Conservation (phyloP, 2,797 vertebrate genomes). For the Capromys pilorides region DNA sequence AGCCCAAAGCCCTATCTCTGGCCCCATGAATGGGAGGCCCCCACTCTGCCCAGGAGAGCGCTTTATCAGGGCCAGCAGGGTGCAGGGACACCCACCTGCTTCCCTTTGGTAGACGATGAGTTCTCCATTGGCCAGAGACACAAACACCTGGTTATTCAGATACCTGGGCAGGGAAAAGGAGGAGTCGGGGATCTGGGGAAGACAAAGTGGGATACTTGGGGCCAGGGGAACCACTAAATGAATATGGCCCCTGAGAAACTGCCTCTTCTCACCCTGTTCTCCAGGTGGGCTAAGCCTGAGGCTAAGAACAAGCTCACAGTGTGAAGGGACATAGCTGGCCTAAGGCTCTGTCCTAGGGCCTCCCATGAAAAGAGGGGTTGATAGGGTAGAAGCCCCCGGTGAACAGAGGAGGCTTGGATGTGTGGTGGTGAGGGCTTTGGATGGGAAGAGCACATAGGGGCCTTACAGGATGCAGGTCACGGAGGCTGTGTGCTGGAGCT, state of each 20-base stretch:
- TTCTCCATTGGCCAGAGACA: conserved; percentile 96
- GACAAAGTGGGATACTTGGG: neutral
- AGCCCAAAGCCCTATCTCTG: neutral
- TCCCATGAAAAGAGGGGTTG: neutral
- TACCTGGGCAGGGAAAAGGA: conserved; percentile 86
- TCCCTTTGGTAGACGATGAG: conserved; percentile 97
- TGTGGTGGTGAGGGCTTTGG: neutral
- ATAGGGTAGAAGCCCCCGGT: neutral
- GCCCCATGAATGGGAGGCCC: neutral
- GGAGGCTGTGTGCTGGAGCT: conserved; percentile 95
- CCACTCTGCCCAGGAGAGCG: neutral
- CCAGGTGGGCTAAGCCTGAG: neutral
- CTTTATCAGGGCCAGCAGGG: neutral
- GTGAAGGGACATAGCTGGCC: neutral
- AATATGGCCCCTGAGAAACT: neutral
- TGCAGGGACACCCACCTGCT: conserved; percentile 88
- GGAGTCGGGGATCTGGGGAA: neutral
- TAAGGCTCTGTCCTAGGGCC: neutral
- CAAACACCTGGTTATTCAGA: conserved; percentile 97
- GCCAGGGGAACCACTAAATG: neutral
- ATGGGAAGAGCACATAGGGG: neutral
- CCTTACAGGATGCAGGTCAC: conserved; percentile 95
- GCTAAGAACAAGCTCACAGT: neutral
- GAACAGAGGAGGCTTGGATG: neutral
- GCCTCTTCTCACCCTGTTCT: neutral